Conservation (phyloP, 2,113 vertebrate genomes). For the Marmota flaviventris region DNA sequence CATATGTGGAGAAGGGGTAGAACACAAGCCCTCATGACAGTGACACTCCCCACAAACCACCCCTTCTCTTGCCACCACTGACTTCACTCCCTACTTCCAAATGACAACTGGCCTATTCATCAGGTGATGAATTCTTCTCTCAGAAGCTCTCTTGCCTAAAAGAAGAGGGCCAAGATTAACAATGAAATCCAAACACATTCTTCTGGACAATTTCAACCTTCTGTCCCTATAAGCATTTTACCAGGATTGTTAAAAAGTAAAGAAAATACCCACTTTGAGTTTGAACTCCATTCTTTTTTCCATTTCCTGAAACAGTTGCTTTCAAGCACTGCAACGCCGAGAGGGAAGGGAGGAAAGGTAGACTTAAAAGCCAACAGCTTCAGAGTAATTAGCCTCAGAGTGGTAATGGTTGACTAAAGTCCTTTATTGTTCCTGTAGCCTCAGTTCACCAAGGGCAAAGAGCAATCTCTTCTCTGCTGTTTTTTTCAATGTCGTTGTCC, state of each 20-base stretch:
- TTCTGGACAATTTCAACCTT: constrained; percentile 45
- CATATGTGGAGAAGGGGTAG: not conserved
- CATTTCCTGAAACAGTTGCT: constrained; percentile 44
- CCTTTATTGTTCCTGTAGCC: constrained; percentile 4
- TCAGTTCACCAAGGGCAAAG: constrained; percentile 17
- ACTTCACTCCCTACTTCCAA: not conserved
- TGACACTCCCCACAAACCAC: not conserved
- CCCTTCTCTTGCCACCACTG: not conserved
- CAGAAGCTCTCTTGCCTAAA: constrained; percentile 41
- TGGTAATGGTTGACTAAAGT: not conserved
- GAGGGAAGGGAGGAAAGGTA: not conserved
- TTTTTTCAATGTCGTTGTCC: constrained; percentile 38
- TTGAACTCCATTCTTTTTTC: constrained; percentile 44
- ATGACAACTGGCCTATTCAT: constrained; percentile 28
- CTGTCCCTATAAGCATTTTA: constrained; percentile 56
- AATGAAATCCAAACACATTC: constrained; percentile 55
- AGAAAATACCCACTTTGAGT: constrained; percentile 36
- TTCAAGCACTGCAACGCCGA: constrained; percentile 30
- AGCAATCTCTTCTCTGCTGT: constrained; percentile 16
- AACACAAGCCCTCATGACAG: not conserved
- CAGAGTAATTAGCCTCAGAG: constrained; percentile 1
- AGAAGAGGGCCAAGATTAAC: constrained; percentile 29
- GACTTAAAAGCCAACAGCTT: not conserved
- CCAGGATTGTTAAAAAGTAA: constrained; percentile 30
- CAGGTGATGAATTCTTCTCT: constrained; percentile 29